A percentile compares a stretch with the other conserved stretches of the same genome.
These are phyloP conservation scores for Caenorhabditis elegans DNA, from an alignment of 1,140 invertebrate genomes.

Conservation along the genomic window DNA sequence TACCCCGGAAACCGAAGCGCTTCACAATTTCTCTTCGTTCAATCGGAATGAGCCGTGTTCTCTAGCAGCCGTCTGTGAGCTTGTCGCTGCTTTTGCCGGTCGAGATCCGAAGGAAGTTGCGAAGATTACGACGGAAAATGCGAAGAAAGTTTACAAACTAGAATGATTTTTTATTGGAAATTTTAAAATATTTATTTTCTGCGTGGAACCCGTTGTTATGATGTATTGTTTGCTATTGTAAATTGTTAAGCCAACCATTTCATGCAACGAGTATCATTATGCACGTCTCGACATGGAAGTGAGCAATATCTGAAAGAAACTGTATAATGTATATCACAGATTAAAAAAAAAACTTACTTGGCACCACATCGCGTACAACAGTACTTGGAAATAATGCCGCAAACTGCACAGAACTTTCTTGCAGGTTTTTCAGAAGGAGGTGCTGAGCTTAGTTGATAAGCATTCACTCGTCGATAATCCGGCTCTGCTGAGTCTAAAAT, in stretches of 20 bases:
- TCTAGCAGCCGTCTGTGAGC: slow-evolving; percentile 85
- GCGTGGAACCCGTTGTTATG: not conserved
- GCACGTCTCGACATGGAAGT: not conserved
- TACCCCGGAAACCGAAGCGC: slow-evolving; percentile 73
- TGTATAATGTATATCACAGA: too few relatives aligned
- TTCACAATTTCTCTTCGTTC: slow-evolving; percentile 76
- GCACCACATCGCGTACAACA: not conserved
- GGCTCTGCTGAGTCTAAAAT: not conserved
- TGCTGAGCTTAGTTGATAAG: not conserved
- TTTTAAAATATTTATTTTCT: too few relatives aligned
- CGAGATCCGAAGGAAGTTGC: slow-evolving; percentile 85
- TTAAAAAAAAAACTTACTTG: not conserved
- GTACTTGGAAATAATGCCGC: not conserved
- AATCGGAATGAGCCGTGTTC: slow-evolving; percentile 93
- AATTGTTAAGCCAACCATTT: not conserved
- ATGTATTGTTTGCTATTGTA: not conserved
- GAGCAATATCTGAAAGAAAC: not conserved
- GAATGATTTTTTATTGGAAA: slow-evolving; percentile 34
- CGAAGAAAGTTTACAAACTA: slow-evolving; percentile 85
- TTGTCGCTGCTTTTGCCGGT: slow-evolving; percentile 85
- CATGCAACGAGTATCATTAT: slow-evolving; percentile 22
- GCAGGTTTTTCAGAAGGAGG: not conserved
- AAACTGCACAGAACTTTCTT: slow-evolving; percentile 14
- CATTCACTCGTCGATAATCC: slow-evolving; percentile 10
- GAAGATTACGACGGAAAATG: slow-evolving; percentile 86